Evolutionary conservation across 1,140 invertebrate genomes (phyloP).

Genomic region (Andricus grossulariae): DNA sequence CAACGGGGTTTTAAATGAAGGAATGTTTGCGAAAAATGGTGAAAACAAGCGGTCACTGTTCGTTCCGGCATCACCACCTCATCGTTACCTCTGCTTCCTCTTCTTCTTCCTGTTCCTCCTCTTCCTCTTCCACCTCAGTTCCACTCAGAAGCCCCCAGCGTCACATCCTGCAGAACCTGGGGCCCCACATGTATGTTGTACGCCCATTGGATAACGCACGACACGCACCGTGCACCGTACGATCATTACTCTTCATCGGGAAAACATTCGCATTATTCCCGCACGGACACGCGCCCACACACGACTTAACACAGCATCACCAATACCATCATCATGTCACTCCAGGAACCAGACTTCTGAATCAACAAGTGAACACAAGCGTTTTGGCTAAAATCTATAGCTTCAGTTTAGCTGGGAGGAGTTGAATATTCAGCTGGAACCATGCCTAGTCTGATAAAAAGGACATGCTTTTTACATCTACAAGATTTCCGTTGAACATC

Average conservation of each 20-base stretch:
- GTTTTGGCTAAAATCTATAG: constrained; percentile 26
- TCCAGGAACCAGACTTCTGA: not conserved
- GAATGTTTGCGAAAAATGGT: constrained; percentile 7
- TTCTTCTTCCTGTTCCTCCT: constrained; percentile 33
- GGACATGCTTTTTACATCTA: no score
- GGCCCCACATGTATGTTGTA: constrained; percentile 35
- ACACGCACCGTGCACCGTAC: constrained; percentile 57
- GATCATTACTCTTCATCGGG: constrained; percentile 48
- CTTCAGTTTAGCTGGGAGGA: not conserved
- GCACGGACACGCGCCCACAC: constrained; percentile 40
- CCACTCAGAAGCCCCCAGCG: constrained; percentile 44
- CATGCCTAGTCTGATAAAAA: not conserved
- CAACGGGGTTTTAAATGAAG: not conserved
- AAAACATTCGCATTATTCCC: constrained; percentile 48
- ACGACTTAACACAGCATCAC: constrained; percentile 23
- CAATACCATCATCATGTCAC: constrained; percentile 8
- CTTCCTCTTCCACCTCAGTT: constrained; percentile 42
- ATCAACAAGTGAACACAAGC: constrained; percentile 25
- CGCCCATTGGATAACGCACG: constrained; percentile 52
- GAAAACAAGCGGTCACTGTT: constrained; percentile 22
- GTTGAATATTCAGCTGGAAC: constrained; percentile 12
- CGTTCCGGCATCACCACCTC: constrained; percentile 34
- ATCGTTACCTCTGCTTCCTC: constrained; percentile 31
- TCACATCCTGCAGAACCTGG: constrained; percentile 44
- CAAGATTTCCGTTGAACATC: no score